Percentiles rank a stretch among this genome's conserved stretches.
Evolutionary conservation across 2,888 invertebrate species (phyloP).

Genomic region (Chalcis sispes): DNA sequence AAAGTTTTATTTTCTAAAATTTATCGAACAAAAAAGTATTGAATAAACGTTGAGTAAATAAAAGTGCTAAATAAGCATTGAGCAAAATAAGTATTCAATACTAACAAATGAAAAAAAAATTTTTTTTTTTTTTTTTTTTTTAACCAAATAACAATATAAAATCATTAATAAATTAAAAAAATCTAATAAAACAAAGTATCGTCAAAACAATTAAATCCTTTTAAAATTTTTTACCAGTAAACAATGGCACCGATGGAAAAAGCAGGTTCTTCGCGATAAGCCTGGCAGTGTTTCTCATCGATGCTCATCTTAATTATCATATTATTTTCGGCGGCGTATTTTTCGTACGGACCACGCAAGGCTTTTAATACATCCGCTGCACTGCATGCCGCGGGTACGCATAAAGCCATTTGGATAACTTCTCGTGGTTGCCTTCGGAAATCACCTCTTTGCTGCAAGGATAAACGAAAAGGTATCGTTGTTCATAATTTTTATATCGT

Average conservation of each 20-base stretch:
- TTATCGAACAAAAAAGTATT: too few species aligned
- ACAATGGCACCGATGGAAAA: constrained; percentile 59
- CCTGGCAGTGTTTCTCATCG: constrained; percentile 62
- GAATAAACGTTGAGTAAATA: too few species aligned
- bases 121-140: too few species aligned
- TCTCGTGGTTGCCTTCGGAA: constrained; percentile 63
- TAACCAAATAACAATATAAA: not conserved
- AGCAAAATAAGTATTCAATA: too few species aligned
- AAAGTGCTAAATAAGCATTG: too few species aligned
- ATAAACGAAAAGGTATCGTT: too few species aligned
- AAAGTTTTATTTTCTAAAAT: too few species aligned
- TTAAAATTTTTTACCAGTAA: constrained; percentile 63
- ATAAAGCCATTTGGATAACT: constrained; percentile 77
- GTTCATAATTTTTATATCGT: too few species aligned
- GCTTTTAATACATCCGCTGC: constrained; percentile 78
- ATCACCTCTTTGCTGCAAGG: constrained; percentile 66
- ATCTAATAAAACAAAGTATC: not conserved
- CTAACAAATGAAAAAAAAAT: too few species aligned
- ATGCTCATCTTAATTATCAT: constrained; percentile 60
- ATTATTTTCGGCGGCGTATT: constrained; percentile 67
- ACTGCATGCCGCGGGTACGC: constrained; percentile 80
- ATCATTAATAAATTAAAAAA: not conserved
- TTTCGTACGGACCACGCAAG: constrained; percentile 75
- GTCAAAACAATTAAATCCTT: not conserved
- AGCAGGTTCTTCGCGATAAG: constrained; percentile 59